Conservation (phyloP, 2,888 invertebrate species). For the Tholera decimalis region DNA sequence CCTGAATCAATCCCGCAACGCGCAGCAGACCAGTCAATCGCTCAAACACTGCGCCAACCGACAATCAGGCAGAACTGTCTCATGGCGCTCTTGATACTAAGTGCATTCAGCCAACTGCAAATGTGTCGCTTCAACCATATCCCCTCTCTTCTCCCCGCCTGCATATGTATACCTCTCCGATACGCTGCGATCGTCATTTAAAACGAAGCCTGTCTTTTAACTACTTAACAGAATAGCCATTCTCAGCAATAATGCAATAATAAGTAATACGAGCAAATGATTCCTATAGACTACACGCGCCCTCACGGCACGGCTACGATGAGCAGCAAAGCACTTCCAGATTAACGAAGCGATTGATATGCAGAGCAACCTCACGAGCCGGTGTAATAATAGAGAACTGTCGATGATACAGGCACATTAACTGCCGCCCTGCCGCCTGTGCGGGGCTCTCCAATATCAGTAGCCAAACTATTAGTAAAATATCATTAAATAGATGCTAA, state of each 20-base stretch:
- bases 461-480: not conserved
- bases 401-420: slow-evolving; percentile 44
- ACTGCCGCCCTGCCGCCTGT: not conserved
- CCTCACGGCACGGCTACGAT: not conserved
- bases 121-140: slow-evolving; percentile 64
- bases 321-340: slow-evolving; percentile 10
- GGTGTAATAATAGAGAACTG: slow-evolving; percentile 18
- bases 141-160: slow-evolving; percentile 21
- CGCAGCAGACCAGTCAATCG: no score
- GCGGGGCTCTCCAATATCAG: slow-evolving; percentile 2
- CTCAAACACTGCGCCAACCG: no score
- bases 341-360: slow-evolving; percentile 42
- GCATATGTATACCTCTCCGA: slow-evolving; percentile 63
- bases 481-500: not conserved
- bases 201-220: slow-evolving; percentile 1
- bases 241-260: no score
- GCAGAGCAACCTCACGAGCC: slow-evolving; percentile 24
- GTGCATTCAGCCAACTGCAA: slow-evolving; percentile 68
- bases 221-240: slow-evolving; percentile 4
- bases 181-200: slow-evolving; percentile 2
- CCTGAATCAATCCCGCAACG: no score
- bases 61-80: no score
- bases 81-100: slow-evolving; percentile 68
- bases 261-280: not conserved
- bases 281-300: not conserved